Base-by-base conservation (phyloP, 2,797 vertebrate species). In the Eleutherodactylus coqui region DNA sequence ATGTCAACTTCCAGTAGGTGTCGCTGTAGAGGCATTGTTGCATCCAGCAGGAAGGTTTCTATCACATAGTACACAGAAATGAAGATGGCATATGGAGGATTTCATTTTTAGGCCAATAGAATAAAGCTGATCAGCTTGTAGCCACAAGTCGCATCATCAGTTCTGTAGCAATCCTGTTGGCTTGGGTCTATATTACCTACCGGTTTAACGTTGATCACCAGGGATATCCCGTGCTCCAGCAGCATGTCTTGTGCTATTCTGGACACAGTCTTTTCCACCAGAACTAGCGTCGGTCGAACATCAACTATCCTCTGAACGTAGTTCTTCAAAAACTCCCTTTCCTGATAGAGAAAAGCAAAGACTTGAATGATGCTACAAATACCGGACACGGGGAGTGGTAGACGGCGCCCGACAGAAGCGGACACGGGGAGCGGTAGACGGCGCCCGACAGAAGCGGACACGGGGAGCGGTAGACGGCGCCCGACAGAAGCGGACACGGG, bases 241-340 rank as follows among this genome's bases (percentile, higher is more conserved):
- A 99, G 94, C 97, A 99, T 96, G 89, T 99, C 98, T 92, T 99
- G 98, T 60, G 98, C 98, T 17, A 99, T 99, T 47, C 98, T 96
- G 32, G 98, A 99, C 85, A 99, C 98, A 0, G 98, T 99, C 93
- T 98, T 99, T 93, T 99, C 98, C 90, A 99, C 98, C 64, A 99
- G 91, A 85, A 99, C 97, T 93, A 99, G 92, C 58, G 96, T 99
- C 7, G 98, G 98, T 24, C 97, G 96, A 70, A 99, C 96, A 80
- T 99, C 98, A 47, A 96, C 97, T 77, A 99, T 99, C 14, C 98
- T 95, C 89, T 98, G 98, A 16, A 99, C 97, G 0, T 99, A 99
- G 92, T 99, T 99, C 94, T 98, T 99, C 90, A 99, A 89, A 92
- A 99, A 99, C 90, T 99, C 98, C 79, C 95, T 95, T 90, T 99